Percentiles rank a stretch among this genome's conserved stretches.
phyloP scores from a whole-genome alignment of 2,113 vertebrate species.

The Xenus cinereus region DNA sequence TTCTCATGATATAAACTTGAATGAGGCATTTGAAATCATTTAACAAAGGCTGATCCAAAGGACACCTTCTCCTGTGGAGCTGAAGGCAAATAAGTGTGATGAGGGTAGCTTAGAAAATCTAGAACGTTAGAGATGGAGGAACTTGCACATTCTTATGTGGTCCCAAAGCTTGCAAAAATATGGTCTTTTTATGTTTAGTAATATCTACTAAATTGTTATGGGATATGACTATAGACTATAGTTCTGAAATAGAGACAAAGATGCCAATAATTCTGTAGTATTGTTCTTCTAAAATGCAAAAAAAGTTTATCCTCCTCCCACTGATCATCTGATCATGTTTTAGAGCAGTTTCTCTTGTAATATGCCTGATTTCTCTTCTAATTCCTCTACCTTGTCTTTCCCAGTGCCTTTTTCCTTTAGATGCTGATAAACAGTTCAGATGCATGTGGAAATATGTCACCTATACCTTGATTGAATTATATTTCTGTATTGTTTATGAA shows the following conservation, averaged over 20 bases:
- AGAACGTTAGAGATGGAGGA: background rate
- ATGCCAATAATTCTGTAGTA: background rate
- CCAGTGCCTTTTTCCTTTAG: constrained; percentile 6
- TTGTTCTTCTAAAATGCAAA: constrained; percentile 14
- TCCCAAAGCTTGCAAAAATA: background rate
- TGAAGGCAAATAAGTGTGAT: background rate
- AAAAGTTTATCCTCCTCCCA: background rate
- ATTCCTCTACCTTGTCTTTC: background rate
- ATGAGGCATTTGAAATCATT: background rate
- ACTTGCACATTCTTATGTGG: background rate
- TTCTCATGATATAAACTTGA: background rate
- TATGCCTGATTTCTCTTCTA: background rate
- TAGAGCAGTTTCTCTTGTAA: background rate
- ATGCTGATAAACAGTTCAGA: constrained; percentile 26
- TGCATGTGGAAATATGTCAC: constrained; percentile 46
- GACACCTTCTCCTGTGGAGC: background rate
- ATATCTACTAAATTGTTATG: background rate
- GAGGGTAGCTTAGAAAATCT: background rate
- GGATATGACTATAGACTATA: background rate
- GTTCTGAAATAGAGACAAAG: background rate
- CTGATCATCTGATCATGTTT: background rate
- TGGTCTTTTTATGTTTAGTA: background rate
- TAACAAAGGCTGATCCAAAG: background rate
- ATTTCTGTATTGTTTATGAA: constrained; percentile 60
- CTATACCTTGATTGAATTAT: constrained; percentile 54